Base-by-base conservation (phyloP, 2,888 invertebrate species). In the Choreutis nemorana region DNA sequence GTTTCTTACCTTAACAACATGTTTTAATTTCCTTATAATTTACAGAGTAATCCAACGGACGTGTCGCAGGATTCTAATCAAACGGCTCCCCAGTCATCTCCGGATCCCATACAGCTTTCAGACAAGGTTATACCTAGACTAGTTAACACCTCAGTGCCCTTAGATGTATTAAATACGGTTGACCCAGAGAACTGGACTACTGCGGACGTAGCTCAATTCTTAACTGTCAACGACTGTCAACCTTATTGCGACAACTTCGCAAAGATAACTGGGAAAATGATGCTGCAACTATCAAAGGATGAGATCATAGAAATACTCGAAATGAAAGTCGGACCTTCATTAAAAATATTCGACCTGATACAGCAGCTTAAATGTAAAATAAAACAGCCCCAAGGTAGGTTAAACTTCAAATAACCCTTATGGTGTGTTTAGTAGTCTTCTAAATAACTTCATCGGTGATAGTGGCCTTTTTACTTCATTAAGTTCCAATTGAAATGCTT, bases 241-340 rank as follows among this genome's bases (percentile, higher is more conserved):
- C 85, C 87, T 6, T 87, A 88, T 55, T 87, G 87, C 48, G 82
- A 84, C 44, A 84, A 83, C 30, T 87, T 87, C 48, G 80, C 72
- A 45, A 77, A 85, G 61, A 87, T 96, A 39, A 90, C 90, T 44
- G 96, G 97, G 1, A 85, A 87, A 35, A 84, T 84, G 55, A 80
- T 97, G 54, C 75, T 96, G 35, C 83, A 86, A 40, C 75, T 97
- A 34, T 88, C 88, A 28, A 94, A 95, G 75, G 94, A 95, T 59
- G 90, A 95, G 71, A 91, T 97, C 39, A 87, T 95, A 46, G 90
- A 89, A 49, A 78, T 94, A 38, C 87, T 94, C 13, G 90, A 92
- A 44, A 94, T 92, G 84, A 96, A 95, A 82, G 94, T 97, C 34
- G 96, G 96, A 2, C 96, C 96, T 4, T 94, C 95, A 10, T 67